phyloP scores from a whole-genome alignment of 2,113 vertebrate species.

The Thalassoma bifasciatum region DNA sequence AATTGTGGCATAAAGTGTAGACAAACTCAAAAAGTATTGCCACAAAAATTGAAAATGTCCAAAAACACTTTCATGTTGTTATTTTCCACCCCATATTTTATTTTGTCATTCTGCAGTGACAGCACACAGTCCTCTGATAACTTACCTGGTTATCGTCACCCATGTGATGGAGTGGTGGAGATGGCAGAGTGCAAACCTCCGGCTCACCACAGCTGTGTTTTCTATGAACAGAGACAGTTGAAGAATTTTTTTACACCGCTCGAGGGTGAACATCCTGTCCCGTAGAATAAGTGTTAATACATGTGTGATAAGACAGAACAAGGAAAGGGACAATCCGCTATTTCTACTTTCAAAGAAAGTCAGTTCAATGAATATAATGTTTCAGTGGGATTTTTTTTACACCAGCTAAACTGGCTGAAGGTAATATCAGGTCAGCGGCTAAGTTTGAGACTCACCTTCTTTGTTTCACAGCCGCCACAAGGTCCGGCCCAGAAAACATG shows the following conservation, averaged over 20 bases:
- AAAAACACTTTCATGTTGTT: too few relatives aligned
- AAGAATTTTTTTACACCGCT: neutral
- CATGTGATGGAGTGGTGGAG: slow-evolving; percentile 90
- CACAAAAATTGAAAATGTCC: too few relatives aligned
- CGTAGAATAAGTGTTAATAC: neutral
- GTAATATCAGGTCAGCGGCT: neutral
- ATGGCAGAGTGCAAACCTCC: slow-evolving; percentile 91
- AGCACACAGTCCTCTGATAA: too few relatives aligned
- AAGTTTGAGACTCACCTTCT: slow-evolving; percentile 84
- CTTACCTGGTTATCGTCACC: slow-evolving; percentile 93
- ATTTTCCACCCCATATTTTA: too few relatives aligned
- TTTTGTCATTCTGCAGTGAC: too few relatives aligned
- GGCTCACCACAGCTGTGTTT: slow-evolving; percentile 98
- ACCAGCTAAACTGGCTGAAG: neutral
- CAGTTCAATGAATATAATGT: too few relatives aligned
- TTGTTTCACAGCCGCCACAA: slow-evolving; percentile 97
- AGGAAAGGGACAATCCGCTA: neutral
- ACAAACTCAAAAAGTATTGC: too few relatives aligned
- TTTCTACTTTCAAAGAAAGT: too few relatives aligned
- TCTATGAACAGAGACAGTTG: slow-evolving; percentile 73
- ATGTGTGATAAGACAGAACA: neutral
- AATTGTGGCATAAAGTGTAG: too few relatives aligned
- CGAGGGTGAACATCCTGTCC: neutral
- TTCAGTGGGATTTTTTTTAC: too few relatives aligned
- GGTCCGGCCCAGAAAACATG: slow-evolving; percentile 99